Base-by-base conservation (phyloP, 2,113 vertebrate species). In the Oreochromis niloticus region DNA sequence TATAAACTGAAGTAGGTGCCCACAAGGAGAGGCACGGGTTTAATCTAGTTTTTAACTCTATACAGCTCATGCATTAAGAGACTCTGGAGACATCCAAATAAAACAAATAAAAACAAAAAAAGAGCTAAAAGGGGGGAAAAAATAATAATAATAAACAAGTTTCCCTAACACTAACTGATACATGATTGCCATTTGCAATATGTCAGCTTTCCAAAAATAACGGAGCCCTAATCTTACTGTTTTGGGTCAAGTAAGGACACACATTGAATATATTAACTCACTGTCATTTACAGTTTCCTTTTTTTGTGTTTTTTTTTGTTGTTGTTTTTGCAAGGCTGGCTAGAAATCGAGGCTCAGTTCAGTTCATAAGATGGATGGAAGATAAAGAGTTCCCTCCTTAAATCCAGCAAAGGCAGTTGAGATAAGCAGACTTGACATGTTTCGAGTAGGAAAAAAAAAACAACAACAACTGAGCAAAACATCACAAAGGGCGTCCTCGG, bases 181-280 rank as follows among this genome's bases (percentile, higher is more conserved):
- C 84, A 83, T 96, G 96, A 97, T 97, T 97, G 97, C 95, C 96
- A 92, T 96, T 94, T 96, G 96, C 96, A 97, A 94, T 94, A 95
- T 75, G 93, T 94, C 93, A 94, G 90, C 91, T 92, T 95, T 89
- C 85, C 87, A 94, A 90, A 66, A 82, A 89, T 90, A 92, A 95
- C 89, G 81, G 93, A 95, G 94, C 92, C 94, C 94, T 89, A 94
- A 93, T 91, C 71, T 90, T 95, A 95, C 93, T 91, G 93, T 96
- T 95, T 95, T 93, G 91, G 92, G 95, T 95, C 91, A 93, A 95
- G 94, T 93, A 92, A 95, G 94, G 94, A 96, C 94, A 89, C 91
- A 39, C 86, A 66, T 87, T 89, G 90, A 90, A 92, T 92, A 94
- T 94, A 93, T 93, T 93, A 92, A 93, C 85, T 92, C 79, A 92